These are phyloP conservation scores for Lasioglossum lativentre DNA, from an alignment of 2,888 invertebrate genomes.

Conservation along the genomic window DNA sequence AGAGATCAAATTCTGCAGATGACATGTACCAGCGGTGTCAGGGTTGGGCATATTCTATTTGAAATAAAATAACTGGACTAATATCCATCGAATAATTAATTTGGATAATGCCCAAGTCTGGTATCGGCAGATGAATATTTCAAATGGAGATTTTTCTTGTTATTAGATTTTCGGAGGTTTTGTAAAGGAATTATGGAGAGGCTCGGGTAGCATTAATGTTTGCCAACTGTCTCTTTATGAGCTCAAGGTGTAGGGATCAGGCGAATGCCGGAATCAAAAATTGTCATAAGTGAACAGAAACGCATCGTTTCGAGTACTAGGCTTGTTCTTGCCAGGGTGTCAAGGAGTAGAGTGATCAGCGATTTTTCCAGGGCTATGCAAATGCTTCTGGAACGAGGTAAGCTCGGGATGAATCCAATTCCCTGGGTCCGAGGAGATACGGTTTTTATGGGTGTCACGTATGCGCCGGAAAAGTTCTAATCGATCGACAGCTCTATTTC, in stretches of 20 bases:
- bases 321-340: background rate
- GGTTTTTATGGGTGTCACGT: slow-evolving; percentile 61
- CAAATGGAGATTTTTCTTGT: too few species aligned
- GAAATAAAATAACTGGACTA: too few species aligned
- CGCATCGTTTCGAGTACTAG: background rate
- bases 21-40: background rate
- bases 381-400: slow-evolving; percentile 53
- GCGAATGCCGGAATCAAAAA: background rate
- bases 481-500: slow-evolving; percentile 61
- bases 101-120: too few species aligned
- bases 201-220: too few species aligned
- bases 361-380: slow-evolving; percentile 10
- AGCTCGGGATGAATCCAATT: slow-evolving; percentile 55
- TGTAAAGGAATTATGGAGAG: too few species aligned
- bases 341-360: background rate
- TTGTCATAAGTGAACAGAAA: too few species aligned
- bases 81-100: too few species aligned
- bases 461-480: slow-evolving; percentile 56
- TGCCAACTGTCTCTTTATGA: too few species aligned
- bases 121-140: too few species aligned
- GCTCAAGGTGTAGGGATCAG: too few species aligned
- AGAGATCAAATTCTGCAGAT: background rate
- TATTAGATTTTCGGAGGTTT: too few species aligned
- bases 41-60: too few species aligned
- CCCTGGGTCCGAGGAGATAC: slow-evolving; percentile 51